Evolutionary conservation across 2,113 vertebrate genomes (phyloP).

Genomic region (Syrmaticus mikado): DNA sequence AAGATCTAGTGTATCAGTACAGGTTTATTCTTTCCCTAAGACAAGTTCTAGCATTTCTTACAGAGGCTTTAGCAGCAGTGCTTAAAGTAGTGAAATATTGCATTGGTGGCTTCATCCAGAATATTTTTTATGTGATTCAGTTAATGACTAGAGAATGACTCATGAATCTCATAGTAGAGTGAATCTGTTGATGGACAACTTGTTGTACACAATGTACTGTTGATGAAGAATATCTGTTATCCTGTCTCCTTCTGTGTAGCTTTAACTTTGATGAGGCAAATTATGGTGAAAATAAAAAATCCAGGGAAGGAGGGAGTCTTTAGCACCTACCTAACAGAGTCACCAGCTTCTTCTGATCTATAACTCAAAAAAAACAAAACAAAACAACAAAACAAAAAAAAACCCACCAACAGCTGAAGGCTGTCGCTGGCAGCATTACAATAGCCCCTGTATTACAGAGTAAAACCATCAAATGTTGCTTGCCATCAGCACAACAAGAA

Average conservation of each 20-base stretch:
- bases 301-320: not conserved
- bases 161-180: not conserved
- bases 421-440: not conserved
- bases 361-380: not conserved
- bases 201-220: not conserved
- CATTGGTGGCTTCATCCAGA: not conserved
- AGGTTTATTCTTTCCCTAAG: not conserved
- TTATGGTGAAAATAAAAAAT: not conserved
- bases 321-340: not conserved
- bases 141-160: not conserved
- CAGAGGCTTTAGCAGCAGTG: not conserved
- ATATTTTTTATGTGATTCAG: not conserved
- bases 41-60: not conserved
- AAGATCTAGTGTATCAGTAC: too few relatives aligned
- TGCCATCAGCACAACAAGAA: not conserved
- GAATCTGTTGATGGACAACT: not conserved
- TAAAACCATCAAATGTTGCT: not conserved
- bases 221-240: not conserved
- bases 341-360: not conserved
- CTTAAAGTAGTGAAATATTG: not conserved
- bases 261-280: not conserved
- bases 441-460: accelerated
- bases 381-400: too few relatives aligned
- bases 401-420: accelerated
- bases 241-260: not conserved